A percentile compares a stretch with the other conserved stretches of the same genome.
Evolutionary conservation across 2,797 vertebrate species (phyloP).

Genomic region (Sebastes hopkinsi): DNA sequence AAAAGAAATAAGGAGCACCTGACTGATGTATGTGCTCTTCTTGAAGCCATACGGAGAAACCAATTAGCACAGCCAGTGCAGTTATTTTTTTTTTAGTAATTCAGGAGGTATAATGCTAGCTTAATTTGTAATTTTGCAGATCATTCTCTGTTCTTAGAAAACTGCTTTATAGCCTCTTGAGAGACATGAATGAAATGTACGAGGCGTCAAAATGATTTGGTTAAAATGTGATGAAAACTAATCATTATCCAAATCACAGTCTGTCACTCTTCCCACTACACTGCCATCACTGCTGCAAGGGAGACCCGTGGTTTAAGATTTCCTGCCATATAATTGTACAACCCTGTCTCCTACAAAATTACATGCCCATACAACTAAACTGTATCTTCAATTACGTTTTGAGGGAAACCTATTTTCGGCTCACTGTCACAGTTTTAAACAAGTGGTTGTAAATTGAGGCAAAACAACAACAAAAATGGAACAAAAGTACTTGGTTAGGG

Average conservation of each 20-base stretch:
- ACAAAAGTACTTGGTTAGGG: background rate
- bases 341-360: background rate
- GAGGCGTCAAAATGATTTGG: slow-evolving; percentile 45
- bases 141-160: slow-evolving; percentile 35
- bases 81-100: background rate
- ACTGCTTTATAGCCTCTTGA: slow-evolving; percentile 27
- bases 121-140: slow-evolving; percentile 42
- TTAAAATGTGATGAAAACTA: slow-evolving; percentile 48
- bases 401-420: background rate
- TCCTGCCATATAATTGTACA: background rate
- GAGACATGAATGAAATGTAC: slow-evolving; percentile 38
- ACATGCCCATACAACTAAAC: background rate
- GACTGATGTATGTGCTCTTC: background rate
- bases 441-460: too few relatives aligned
- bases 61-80: background rate
- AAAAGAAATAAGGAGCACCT: background rate
- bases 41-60: background rate
- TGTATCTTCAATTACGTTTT: background rate
- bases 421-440: too few relatives aligned
- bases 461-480: background rate
- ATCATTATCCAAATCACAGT: slow-evolving; percentile 53
- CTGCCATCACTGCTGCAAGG: background rate
- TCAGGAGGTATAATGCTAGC: background rate
- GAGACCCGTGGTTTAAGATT: background rate
- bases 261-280: slow-evolving; percentile 23